Percentiles rank a stretch among this genome's conserved stretches.
Conservation (phyloP, 2,113 vertebrate species). For the Lanius collurio region DNA sequence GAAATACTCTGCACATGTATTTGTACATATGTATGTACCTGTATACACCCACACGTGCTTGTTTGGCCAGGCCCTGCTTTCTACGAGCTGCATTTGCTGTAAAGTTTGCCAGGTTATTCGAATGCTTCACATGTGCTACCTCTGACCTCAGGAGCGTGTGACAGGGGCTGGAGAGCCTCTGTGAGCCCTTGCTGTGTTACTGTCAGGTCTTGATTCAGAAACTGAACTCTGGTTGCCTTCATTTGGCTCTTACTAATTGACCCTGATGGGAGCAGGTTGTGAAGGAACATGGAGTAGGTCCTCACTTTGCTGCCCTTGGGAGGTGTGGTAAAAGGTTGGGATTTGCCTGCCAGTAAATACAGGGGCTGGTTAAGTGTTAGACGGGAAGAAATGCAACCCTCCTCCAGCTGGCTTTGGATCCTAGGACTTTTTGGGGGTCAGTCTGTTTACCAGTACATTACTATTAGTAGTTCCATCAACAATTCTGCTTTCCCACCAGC, state of each 20-base stretch:
- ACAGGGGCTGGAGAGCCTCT: not conserved
- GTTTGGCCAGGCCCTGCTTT: not conserved
- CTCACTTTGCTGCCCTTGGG: not conserved
- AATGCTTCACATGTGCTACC: not conserved
- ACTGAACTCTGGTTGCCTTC: not conserved
- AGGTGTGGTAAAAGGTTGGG: not conserved
- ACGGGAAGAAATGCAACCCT: not conserved
- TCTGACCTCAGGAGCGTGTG: not conserved
- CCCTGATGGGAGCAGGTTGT: not conserved
- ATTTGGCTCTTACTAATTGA: not conserved
- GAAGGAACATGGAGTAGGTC: not conserved
- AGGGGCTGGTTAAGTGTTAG: not conserved
- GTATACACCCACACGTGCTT: not conserved
- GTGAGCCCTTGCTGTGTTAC: not conserved
- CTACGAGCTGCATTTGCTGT: not conserved
- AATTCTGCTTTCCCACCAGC: not conserved
- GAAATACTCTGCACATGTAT: not conserved
- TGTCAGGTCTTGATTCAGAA: not conserved
- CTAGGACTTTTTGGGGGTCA: not conserved
- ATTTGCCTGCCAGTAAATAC: not conserved
- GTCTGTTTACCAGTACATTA: not conserved
- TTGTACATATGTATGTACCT: not conserved
- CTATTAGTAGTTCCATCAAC: not conserved
- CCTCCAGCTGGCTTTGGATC: not conserved
- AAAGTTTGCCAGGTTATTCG: not conserved